Base-by-base conservation (phyloP, 2,113 vertebrate genomes). In the Poeciliopsis turrubarensis region DNA sequence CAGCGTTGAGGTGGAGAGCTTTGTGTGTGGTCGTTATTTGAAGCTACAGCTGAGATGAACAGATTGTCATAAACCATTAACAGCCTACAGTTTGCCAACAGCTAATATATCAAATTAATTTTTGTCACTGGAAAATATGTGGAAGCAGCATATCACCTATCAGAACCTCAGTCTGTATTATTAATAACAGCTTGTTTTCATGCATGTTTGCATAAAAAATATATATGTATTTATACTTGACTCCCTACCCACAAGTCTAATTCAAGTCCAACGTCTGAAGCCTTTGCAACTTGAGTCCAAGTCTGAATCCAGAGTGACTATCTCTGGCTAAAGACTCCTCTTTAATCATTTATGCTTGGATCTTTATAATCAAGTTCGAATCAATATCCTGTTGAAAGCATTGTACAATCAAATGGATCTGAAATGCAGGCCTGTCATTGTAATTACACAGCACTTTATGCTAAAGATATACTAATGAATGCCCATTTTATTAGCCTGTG, bases 361-460 rank as follows among this genome's bases (percentile, higher is more conserved):
- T 75, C 67, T 77, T 63, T 77, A 84, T 75, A 88, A 87, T 89
- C 83, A 65, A 68, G 76, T 67, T 83, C 25, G 66, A 84, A 88
- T 92, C 87, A 89, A 87, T 92, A 89, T 79, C 54, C 31, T 25
- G 68, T 77, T 87, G 80, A 91, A 84, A 86, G 75, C 68, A 19
- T 25, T 10, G 60, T 70, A 62, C 68, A 82, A 91, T 84, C 77
- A 84, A 88, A 90, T 80, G 79, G 70, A 86, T 80, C 87, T 82
- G 73, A 78, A 57, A 89, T 69, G 61, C 81, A 57, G 70, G 39
- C 75, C 66, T 66, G 64, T 80, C 22, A 37, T 54, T 70, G 81
- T 91, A 90, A 93, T 93, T 91, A 87, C 80, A 68, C 39, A 77
- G 79, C 70, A 82, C 86, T 91, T 89, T 79, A 85, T 91, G 86